Base-by-base conservation (phyloP, 2,797 vertebrate species). In the Halcyon chelicuti region DNA sequence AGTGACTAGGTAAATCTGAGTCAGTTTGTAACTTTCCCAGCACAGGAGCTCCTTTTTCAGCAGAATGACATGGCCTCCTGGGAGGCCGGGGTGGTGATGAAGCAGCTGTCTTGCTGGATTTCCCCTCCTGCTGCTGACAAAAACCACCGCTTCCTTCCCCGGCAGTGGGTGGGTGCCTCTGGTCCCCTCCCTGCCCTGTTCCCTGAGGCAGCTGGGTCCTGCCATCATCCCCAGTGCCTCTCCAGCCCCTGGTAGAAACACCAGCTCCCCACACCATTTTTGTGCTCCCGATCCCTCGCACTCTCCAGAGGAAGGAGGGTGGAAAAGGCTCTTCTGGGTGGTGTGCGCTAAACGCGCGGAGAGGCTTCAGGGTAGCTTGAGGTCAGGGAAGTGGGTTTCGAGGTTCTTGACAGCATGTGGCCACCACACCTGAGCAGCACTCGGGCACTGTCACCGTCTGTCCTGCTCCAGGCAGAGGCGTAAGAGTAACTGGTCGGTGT, bases 111-210 rank as follows among this genome's bases (percentile, higher is more conserved):
- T 83, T 26, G 46, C 70, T 86, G 88, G 83, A 81, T 90, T 94
- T 96, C 94, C 95, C 94, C 88, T 93, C 29, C 68, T 61, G 72
- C 52, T 5, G 44, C 78, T 77, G 79, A 4, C 7, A 7, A 22
- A 92, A 93, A 86, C 92, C 85, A 55, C 70, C 0, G 2, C 63
- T 94, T 96, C 94, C 94, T 95, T 91, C 77, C 66, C 55, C 3
- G 0, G 37, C 16, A 9, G 55, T 1, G 31, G 31, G 52, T 39
- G 47, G 60, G 35, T 55, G 35, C 7, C 57, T 70, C 47, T 0
- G 1, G 42, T 55, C 47, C 39, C 7, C 5, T 89, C 28, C 46
- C 42, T 16, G 18, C 5, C 51, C 49, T 4, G 2, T 5, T 62
- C 71, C 16, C n/a, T 5, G 6, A 63, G 47, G 21, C 29, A 39